phyloP scores from a whole-genome alignment of 2,797 vertebrate genomes.

The Anableps anableps region DNA sequence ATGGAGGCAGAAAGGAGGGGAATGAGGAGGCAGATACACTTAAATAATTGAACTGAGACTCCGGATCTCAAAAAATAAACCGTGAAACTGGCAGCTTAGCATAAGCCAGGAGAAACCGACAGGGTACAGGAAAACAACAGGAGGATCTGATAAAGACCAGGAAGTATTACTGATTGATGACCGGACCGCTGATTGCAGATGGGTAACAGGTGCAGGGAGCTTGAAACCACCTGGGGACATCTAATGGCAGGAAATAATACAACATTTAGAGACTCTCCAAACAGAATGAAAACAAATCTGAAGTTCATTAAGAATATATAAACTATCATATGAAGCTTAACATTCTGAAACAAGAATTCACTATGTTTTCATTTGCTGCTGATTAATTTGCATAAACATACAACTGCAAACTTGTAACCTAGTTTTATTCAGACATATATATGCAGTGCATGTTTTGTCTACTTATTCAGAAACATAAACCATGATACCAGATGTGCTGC shows the following conservation, averaged over 20 bases:
- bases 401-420: neutral
- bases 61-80: neutral
- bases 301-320: neutral
- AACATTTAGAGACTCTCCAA: neutral
- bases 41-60: neutral
- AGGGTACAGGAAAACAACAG: neutral
- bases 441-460: neutral
- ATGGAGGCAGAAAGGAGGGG: neutral
- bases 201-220: neutral
- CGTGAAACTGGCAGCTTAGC: neutral
- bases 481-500: neutral
- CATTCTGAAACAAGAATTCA: neutral
- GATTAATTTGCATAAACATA: neutral
- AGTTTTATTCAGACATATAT: neutral
- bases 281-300: neutral
- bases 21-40: neutral
- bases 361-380: neutral
- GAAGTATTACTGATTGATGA: neutral
- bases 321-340: neutral
- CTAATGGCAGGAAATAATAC: neutral
- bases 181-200: neutral
- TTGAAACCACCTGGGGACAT: neutral
- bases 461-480: neutral
- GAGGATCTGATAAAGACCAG: neutral
- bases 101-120: neutral